Evolutionary conservation across 2,113 vertebrate species (phyloP).

Genomic region (Ivindomyrus marchei): DNA sequence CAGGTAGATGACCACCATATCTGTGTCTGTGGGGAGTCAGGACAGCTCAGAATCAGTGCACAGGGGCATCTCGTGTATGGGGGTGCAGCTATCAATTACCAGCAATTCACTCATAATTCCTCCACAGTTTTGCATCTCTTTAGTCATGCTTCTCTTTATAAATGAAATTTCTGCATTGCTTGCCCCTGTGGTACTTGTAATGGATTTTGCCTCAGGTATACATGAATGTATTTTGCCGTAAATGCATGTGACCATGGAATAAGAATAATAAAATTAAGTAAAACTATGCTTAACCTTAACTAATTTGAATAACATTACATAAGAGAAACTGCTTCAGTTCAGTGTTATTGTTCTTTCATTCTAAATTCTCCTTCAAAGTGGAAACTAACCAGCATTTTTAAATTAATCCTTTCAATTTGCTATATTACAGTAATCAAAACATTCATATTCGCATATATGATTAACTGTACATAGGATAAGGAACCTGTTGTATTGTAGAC

Average conservation of each 20-base stretch:
- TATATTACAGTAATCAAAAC: not conserved
- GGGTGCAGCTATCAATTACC: not conserved
- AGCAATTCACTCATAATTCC: not conserved
- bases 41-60: not conserved
- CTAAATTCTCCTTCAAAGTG: not conserved
- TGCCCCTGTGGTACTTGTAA: not conserved
- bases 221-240: not conserved
- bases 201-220: not conserved
- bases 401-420: not conserved
- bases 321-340: not conserved
- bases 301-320: not conserved
- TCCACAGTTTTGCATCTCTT: not conserved
- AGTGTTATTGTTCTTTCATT: not conserved
- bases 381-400: not conserved
- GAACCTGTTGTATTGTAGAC: not conserved
- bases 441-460: not conserved
- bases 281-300: not conserved
- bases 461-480: not conserved
- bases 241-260: not conserved
- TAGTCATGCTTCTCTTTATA: not conserved
- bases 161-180: not conserved
- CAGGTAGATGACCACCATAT: conserved; percentile 93
- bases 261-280: not conserved
- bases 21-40: conserved; percentile 68
- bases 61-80: not conserved